phyloP scores from a whole-genome alignment of 2,797 vertebrate species.

The Iguana delicatissima region DNA sequence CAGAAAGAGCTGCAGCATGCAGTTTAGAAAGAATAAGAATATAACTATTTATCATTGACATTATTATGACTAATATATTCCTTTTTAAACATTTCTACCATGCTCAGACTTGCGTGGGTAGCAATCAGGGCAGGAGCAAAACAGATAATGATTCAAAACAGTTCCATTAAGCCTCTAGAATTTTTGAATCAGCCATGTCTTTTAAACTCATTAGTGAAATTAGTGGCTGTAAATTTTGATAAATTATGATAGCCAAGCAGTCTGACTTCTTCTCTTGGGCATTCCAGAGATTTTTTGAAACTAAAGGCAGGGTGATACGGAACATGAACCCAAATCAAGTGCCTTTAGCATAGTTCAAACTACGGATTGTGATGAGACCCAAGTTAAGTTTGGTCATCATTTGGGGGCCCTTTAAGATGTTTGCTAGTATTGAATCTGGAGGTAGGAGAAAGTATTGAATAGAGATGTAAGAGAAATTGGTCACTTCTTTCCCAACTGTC shows the following conservation, averaged over 20 bases:
- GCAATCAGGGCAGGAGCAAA: not conserved
- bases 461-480: too few species aligned
- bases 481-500: too few species aligned
- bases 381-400: not conserved
- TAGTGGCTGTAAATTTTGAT: constrained; percentile 1
- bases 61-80: constrained; percentile 15
- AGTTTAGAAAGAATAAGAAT: not conserved
- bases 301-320: not conserved
- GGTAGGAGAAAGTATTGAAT: too few species aligned
- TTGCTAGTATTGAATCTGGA: too few species aligned
- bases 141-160: constrained; percentile 9
- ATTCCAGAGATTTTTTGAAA: not conserved
- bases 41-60: not conserved
- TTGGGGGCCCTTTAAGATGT: too few species aligned
- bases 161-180: not conserved
- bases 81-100: not conserved
- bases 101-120: not conserved
- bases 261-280: not conserved
- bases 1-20: not conserved
- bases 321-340: not conserved
- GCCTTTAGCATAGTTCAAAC: not conserved
- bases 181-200: constrained; percentile 12
- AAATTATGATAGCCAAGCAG: not conserved
- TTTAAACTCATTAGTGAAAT: constrained; percentile 31
- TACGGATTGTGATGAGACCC: not conserved